phyloP scores from a whole-genome alignment of 2,113 vertebrate species.

The Tachysurus vachellii region DNA sequence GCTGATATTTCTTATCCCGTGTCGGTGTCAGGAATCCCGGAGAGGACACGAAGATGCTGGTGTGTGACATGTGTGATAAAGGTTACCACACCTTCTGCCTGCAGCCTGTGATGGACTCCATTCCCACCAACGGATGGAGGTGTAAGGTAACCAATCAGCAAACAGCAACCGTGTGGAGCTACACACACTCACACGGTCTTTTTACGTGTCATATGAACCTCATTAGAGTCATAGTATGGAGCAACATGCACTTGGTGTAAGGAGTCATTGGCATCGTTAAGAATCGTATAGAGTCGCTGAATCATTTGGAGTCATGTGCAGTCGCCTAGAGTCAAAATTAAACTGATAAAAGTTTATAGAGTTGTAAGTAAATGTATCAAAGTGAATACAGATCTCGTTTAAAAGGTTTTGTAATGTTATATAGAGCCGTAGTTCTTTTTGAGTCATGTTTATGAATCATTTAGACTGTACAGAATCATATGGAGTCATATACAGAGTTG shows the following conservation, averaged over 20 bases:
- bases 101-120: slow-evolving; percentile 91
- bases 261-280: neutral
- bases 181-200: neutral
- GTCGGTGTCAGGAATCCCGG: slow-evolving; percentile 85
- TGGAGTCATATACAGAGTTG: neutral
- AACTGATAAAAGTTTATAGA: neutral
- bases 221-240: neutral
- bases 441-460: no score
- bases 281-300: no score
- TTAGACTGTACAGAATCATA: neutral
- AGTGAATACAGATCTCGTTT: no score
- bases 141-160: slow-evolving; percentile 84
- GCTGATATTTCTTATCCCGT: neutral
- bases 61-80: slow-evolving; percentile 98
- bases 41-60: slow-evolving; percentile 99
- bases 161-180: neutral
- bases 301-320: neutral
- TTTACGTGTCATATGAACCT: neutral
- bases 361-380: neutral
- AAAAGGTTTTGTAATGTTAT: neutral
- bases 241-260: neutral
- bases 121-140: slow-evolving; percentile 97
- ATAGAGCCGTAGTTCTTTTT: neutral
- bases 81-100: slow-evolving; percentile 99
- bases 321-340: neutral